These are phyloP conservation scores for Drosophila simulans DNA, from an alignment of 1,140 invertebrate genomes.

Conservation along the genomic window DNA sequence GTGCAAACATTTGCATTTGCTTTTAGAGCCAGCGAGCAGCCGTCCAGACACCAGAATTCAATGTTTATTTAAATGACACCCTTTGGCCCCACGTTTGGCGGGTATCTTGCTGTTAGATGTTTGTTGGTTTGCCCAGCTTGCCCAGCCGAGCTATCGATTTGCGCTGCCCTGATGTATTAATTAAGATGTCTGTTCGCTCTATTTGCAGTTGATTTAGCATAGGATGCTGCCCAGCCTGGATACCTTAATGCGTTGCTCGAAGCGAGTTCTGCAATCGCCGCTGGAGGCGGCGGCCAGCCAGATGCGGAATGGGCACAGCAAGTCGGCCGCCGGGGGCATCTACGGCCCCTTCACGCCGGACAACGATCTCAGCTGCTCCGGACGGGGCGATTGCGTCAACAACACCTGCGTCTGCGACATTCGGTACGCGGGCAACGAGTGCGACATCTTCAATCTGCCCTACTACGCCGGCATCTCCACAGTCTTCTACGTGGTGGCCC, in stretches of 20 bases:
- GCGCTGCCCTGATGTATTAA: slow-evolving; percentile 55
- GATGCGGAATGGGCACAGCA: slow-evolving; percentile 68
- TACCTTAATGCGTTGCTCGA: slow-evolving; percentile 84
- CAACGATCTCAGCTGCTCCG: slow-evolving; percentile 84
- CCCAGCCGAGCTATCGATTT: slow-evolving; percentile 9
- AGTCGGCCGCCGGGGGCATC: slow-evolving; percentile 47
- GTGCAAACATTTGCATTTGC: slow-evolving; percentile 66
- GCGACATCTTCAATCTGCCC: slow-evolving; percentile 87
- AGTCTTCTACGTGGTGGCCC: slow-evolving; percentile 92
- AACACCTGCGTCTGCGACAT: slow-evolving; percentile 96
- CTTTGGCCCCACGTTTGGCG: not conserved
- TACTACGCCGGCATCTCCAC: slow-evolving; percentile 90
- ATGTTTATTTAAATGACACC: slow-evolving; percentile 73
- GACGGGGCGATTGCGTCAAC: slow-evolving; percentile 95
- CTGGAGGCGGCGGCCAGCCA: slow-evolving; percentile 52
- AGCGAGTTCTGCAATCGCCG: slow-evolving; percentile 77
- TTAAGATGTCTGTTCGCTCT: slow-evolving; percentile 35
- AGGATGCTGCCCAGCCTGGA: slow-evolving; percentile 83
- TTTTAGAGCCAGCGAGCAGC: slow-evolving; percentile 62
- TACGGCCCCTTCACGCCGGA: slow-evolving; percentile 67
- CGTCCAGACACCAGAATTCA: slow-evolving; percentile 42
- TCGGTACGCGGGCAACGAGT: slow-evolving; percentile 87
- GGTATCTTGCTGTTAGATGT: slow-evolving; percentile 3
- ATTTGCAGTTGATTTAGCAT: slow-evolving; percentile 72
- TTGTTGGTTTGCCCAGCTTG: slow-evolving; percentile 12